Conservation (phyloP, 2,888 invertebrate genomes). For the Dolichomitus sp. region DNA sequence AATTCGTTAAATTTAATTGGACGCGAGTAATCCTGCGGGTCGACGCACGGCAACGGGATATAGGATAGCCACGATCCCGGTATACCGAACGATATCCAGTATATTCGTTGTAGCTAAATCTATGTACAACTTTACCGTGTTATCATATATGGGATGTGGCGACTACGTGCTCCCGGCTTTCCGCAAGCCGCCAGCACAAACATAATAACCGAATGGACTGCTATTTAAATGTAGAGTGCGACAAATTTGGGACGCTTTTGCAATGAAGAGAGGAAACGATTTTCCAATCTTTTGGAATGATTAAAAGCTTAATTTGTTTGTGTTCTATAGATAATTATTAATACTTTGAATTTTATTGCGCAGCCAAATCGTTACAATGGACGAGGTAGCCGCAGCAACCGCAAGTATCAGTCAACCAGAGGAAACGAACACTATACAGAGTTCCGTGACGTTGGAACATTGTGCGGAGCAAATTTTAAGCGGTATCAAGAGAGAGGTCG, state of each 20-base stretch:
- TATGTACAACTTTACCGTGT: not conserved
- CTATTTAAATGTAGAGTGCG: not conserved
- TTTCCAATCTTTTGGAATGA: not conserved
- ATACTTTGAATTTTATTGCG: not conserved
- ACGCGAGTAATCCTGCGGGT: conserved; percentile 81
- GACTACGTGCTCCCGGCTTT: conserved; percentile 1
- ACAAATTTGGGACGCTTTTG: not conserved
- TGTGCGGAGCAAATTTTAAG: conserved; percentile 89
- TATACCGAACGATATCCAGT: conserved; percentile 8
- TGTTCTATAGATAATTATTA: not conserved
- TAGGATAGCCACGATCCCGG: not conserved
- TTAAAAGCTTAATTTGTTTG: conserved; percentile 1
- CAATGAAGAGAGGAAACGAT: not conserved
- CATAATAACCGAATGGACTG: conserved; percentile 48
- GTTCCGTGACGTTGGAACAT: conserved; percentile 86
- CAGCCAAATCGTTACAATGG: conserved; percentile 79
- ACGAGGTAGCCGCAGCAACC: conserved; percentile 88
- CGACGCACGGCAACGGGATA: conserved; percentile 46
- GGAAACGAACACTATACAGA: conserved; percentile 73
- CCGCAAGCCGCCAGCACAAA: conserved; percentile 36
- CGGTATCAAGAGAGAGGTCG: conserved; percentile 88
- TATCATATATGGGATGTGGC: conserved; percentile 21
- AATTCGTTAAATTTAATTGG: conserved; percentile 86
- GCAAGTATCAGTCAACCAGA: conserved; percentile 86
- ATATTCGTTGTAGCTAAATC: conserved; percentile 17